These are phyloP conservation scores for Lydus trimaculatus DNA, from an alignment of 2,888 invertebrate genomes.

Conservation along the genomic window DNA sequence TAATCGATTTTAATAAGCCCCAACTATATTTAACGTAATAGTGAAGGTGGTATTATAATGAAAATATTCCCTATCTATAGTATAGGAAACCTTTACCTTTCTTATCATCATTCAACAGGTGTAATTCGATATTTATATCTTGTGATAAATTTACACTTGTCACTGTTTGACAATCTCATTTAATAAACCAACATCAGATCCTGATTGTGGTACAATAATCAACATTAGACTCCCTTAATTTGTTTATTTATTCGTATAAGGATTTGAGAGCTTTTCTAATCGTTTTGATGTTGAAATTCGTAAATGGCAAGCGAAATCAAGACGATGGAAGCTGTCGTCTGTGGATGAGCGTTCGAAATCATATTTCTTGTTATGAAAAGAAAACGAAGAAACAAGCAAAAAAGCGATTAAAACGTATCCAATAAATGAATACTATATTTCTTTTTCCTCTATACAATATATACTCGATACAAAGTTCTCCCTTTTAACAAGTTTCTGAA, in stretches of 20 bases:
- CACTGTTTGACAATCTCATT: neutral
- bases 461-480: conserved; percentile 33
- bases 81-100: neutral
- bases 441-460: no score
- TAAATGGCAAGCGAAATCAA: no score
- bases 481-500: conserved; percentile 48
- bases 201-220: neutral
- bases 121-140: conserved; percentile 3
- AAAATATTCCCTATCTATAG: no score
- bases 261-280: no score
- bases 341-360: no score
- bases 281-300: no score
- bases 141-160: conserved; percentile 1
- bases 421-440: conserved; percentile 30
- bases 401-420: conserved; percentile 21
- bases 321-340: no score
- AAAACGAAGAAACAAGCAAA: neutral
- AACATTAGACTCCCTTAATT: no score
- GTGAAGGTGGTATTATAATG: neutral
- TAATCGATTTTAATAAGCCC: neutral
- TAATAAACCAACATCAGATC: neutral
- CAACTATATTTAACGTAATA: no score
- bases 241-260: no score
- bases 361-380: neutral
- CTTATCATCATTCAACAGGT: neutral